These are phyloP conservation scores for Drosophila asahinai DNA, from an alignment of 1,140 invertebrate genomes.

Conservation along the genomic window DNA sequence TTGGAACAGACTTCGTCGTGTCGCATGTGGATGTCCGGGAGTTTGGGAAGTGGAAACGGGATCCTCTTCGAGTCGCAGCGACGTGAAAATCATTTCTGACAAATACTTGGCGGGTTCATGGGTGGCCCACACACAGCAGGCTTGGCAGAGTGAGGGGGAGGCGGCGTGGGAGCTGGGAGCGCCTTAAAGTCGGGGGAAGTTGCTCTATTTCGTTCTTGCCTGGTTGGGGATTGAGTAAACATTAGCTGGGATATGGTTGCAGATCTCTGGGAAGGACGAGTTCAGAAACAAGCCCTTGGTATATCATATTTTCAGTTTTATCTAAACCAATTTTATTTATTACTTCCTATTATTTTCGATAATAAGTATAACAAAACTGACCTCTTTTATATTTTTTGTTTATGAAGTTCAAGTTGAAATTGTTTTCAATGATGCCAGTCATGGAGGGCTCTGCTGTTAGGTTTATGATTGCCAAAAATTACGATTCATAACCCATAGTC, in stretches of 20 bases:
- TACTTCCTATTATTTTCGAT: not conserved
- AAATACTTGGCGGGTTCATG: conserved; percentile 59
- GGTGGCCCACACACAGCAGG: conserved; percentile 56
- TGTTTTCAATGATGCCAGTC: not conserved
- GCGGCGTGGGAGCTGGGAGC: conserved; percentile 56
- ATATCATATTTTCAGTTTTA: not conserved
- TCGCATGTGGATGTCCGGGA: conserved; percentile 23
- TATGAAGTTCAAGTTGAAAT: not conserved
- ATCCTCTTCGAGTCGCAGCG: conserved; percentile 27
- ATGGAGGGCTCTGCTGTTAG: not conserved
- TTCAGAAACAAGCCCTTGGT: not conserved
- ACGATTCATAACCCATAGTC: conserved; percentile 27
- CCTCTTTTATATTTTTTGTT: not conserved
- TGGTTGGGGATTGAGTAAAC: conserved; percentile 30
- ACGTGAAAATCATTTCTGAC: conserved; percentile 64
- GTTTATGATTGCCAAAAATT: conserved; percentile 27
- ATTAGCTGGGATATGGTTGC: conserved; percentile 21
- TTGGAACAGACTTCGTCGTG: conserved; percentile 64
- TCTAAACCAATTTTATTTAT: not conserved
- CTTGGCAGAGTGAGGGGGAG: not conserved
- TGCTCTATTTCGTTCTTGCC: conserved; percentile 61
- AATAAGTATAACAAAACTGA: not conserved
- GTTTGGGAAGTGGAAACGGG: conserved; percentile 45
- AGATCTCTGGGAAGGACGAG: conserved; percentile 3
- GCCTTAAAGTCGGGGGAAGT: conserved; percentile 6